Percentiles rank a stretch among this genome's conserved stretches.
Conservation (phyloP, 2,797 vertebrate species). For the Diplodus sargus region DNA sequence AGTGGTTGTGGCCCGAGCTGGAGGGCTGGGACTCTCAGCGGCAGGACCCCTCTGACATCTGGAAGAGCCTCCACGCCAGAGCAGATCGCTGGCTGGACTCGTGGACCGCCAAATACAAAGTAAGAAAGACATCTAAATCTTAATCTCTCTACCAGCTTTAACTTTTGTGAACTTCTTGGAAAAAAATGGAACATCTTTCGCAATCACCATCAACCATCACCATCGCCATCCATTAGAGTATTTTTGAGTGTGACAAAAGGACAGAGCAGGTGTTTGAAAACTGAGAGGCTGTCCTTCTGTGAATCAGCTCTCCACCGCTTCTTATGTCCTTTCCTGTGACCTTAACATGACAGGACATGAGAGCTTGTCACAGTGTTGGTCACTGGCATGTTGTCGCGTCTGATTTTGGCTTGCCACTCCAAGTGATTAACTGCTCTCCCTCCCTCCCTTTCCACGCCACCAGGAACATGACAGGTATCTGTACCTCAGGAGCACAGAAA, state of each 20-base stretch:
- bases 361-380: constrained; percentile 36
- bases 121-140: constrained; percentile 31
- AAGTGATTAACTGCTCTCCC: constrained; percentile 31
- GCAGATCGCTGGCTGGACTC: constrained; percentile 69
- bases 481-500: constrained; percentile 18
- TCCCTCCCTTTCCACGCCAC: constrained; percentile 2
- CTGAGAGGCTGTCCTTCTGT: constrained; percentile 30
- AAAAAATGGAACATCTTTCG: neutral
- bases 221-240: constrained; percentile 22
- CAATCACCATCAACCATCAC: constrained; percentile 8
- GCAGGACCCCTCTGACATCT: constrained; percentile 40
- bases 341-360: constrained; percentile 47
- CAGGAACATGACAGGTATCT: constrained; percentile 58
- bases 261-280: constrained; percentile 52
- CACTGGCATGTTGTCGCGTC: constrained; percentile 1
- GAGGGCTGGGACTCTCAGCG: constrained; percentile 64
- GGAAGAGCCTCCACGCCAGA: constrained; percentile 58
- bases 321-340: constrained; percentile 50
- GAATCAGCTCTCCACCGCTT: constrained; percentile 14
- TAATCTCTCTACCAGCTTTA: neutral
- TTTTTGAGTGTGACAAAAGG: constrained; percentile 41
- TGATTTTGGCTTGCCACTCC: constrained; percentile 12
- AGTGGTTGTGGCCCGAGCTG: constrained; percentile 74
- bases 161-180: neutral
- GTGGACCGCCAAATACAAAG: constrained; percentile 79